Evolutionary conservation across 2,888 invertebrate species (phyloP).

Genomic region (Dyspetes luteomarginatus): DNA sequence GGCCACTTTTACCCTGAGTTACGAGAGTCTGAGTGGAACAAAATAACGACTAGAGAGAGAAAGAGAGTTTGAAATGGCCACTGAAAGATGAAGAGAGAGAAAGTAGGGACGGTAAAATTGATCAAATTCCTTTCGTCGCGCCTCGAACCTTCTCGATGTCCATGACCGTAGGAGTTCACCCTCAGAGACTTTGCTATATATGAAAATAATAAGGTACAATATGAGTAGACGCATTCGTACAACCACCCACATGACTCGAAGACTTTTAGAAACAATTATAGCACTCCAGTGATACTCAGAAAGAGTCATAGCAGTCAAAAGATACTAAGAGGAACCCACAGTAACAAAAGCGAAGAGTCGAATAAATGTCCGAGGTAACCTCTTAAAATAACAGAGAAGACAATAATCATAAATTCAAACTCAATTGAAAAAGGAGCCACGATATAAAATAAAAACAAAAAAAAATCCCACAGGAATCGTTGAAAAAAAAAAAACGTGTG

Average conservation of each 20-base stretch:
- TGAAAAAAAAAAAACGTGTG: background rate
- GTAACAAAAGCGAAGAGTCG: too few relatives aligned
- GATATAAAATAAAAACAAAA: background rate
- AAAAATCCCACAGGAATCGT: background rate
- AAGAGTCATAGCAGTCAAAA: too few relatives aligned
- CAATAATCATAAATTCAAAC: too few relatives aligned
- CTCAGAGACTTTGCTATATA: background rate
- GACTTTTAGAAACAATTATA: background rate
- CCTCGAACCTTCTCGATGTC: conserved; percentile 10
- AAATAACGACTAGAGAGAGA: conserved; percentile 19
- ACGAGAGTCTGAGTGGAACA: conserved; percentile 40
- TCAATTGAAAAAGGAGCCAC: too few relatives aligned
- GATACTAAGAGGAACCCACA: too few relatives aligned
- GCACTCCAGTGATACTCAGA: background rate
- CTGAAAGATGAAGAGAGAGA: conserved; percentile 27
- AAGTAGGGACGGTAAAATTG: conserved; percentile 31
- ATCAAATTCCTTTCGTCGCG: conserved; percentile 44
- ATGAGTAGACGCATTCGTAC: background rate
- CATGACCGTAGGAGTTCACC: background rate
- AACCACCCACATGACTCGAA: background rate
- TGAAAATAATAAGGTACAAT: background rate
- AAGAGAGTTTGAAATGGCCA: conserved; percentile 14
- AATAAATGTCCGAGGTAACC: too few relatives aligned
- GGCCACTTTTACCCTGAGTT: conserved; percentile 48
- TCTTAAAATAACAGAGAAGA: too few relatives aligned